Percentiles rank a stretch among this genome's conserved stretches.
phyloP scores from a whole-genome alignment of 92 coral and sea anemone genomes.

The Epizoanthus fatuus region DNA sequence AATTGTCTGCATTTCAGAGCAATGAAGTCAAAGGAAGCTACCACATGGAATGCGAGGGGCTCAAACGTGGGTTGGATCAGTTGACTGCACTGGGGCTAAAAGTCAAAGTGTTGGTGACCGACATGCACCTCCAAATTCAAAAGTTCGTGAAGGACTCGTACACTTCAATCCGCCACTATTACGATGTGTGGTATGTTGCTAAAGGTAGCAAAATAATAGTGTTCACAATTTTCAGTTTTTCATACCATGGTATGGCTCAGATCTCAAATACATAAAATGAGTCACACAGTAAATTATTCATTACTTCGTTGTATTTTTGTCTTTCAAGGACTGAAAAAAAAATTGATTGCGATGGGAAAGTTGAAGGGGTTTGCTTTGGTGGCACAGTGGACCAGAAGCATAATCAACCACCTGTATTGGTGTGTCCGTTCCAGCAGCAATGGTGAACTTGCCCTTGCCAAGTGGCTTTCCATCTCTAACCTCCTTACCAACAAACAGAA shows the following conservation, averaged over 20 bases:
- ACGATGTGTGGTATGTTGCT: constrained; percentile 61
- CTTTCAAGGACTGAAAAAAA: constrained; percentile 52
- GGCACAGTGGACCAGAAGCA: constrained; percentile 57
- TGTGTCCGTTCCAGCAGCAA: constrained; percentile 51
- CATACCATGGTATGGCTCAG: no score
- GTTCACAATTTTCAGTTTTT: no score
- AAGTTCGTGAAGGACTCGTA: constrained; percentile 39
- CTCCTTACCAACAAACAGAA: constrained; percentile 53
- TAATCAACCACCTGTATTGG: constrained; percentile 64
- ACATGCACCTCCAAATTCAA: constrained; percentile 46
- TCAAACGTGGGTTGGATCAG: constrained; percentile 42
- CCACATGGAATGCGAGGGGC: constrained; percentile 59
- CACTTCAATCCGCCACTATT: constrained; percentile 34
- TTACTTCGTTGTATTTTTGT: not conserved
- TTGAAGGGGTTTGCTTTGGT: constrained; percentile 32
- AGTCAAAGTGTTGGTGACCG: constrained; percentile 53
- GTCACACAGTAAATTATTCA: not conserved
- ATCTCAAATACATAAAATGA: no score
- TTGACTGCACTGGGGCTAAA: constrained; percentile 28
- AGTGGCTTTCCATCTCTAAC: constrained; percentile 57
- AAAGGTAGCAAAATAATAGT: constrained; percentile 27
- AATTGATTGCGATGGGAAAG: constrained; percentile 42
- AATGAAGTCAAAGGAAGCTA: constrained; percentile 52
- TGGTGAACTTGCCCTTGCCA: constrained; percentile 53
- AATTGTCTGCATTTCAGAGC: not conserved